A percentile compares a stretch with the other conserved stretches of the same genome.
These are phyloP conservation scores for Leuciscus idus DNA, from an alignment of 2,113 vertebrate species.

Conservation along the genomic window DNA sequence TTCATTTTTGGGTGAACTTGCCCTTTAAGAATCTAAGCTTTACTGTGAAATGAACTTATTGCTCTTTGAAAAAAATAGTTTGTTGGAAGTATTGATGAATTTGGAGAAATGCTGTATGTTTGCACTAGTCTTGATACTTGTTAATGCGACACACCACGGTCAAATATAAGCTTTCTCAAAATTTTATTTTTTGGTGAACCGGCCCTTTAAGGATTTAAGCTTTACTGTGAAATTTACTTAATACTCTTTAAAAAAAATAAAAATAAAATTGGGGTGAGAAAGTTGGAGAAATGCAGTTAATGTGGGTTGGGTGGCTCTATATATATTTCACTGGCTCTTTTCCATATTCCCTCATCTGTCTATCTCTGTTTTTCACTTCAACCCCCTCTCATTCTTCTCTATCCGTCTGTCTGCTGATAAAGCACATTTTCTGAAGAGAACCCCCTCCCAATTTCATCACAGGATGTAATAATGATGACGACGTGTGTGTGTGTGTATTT, in stretches of 20 bases:
- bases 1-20: neutral
- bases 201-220: neutral
- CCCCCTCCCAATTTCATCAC: constrained; percentile 25
- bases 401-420: constrained; percentile 63
- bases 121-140: neutral
- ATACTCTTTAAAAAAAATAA: too few species aligned
- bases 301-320: neutral
- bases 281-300: neutral
- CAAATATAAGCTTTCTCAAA: too few species aligned
- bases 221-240: neutral
- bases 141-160: neutral
- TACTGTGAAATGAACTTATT: neutral
- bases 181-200: neutral
- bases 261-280: too few species aligned
- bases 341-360: constrained; percentile 37
- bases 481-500: neutral
- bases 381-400: constrained; percentile 39
- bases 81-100: neutral
- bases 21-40: neutral
- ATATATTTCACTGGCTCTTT: neutral
- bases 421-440: constrained; percentile 58
- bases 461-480: constrained; percentile 22
- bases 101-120: neutral
- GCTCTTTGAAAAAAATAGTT: neutral
- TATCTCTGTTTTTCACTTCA: neutral